Percentiles rank a stretch among this genome's conserved stretches.
These are phyloP conservation scores for Sebastes umbrosus DNA, from an alignment of 2,797 vertebrate genomes.

Conservation along the genomic window DNA sequence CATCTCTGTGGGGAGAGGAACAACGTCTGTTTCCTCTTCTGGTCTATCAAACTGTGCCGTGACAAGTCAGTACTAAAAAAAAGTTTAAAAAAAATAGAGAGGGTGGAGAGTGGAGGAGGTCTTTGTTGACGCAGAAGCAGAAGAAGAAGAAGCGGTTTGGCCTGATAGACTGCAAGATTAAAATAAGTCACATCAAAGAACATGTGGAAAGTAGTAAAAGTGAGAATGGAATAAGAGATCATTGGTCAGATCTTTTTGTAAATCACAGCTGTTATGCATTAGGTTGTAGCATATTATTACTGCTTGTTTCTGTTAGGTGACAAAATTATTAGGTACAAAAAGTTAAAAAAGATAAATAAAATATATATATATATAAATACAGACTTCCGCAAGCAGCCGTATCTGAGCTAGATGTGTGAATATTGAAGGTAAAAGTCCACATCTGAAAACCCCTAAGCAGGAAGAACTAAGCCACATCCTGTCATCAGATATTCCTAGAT, in stretches of 20 bases:
- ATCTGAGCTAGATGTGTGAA: not conserved
- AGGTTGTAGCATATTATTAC: not conserved
- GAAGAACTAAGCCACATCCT: constrained; percentile 5
- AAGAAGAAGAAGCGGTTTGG: not conserved
- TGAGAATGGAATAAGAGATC: not conserved
- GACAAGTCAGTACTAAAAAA: not conserved
- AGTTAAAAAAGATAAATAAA: not conserved
- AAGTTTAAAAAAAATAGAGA: accelerated
- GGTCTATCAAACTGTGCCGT: not conserved
- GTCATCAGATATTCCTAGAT: not conserved
- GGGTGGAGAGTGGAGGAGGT: not conserved
- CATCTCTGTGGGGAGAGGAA: constrained; percentile 36
- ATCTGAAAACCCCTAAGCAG: not conserved
- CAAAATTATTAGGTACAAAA: not conserved
- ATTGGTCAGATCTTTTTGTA: not conserved
- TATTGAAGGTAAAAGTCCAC: not conserved
- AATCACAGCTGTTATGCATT: not conserved
- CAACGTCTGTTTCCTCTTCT: constrained; percentile 51
- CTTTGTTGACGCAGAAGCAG: accelerated
- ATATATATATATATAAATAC: not conserved
- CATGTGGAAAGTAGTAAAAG: not conserved
- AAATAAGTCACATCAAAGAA: not conserved
- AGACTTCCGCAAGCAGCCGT: not conserved
- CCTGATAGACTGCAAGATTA: not conserved
- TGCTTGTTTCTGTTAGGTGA: not conserved